Conservation (phyloP, 2,113 vertebrate species). For the Channa argus region DNA sequence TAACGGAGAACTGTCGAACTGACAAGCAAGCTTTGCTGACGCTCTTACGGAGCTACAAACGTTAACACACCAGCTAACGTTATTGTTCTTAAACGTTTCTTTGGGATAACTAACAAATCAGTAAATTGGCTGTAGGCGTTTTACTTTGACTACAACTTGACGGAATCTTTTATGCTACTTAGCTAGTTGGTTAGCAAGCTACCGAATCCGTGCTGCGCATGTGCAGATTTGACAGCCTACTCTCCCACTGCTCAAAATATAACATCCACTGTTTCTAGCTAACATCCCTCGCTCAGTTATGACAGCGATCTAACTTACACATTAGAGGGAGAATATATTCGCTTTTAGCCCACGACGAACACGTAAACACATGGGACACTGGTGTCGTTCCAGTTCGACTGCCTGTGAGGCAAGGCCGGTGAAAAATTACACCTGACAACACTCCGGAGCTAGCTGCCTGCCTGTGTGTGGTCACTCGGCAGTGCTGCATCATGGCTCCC, state of each 20-base stretch:
- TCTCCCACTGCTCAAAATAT: conserved; percentile 28
- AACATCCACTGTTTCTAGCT: conserved; percentile 46
- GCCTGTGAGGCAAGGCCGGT: conserved; percentile 51
- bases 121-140: too few species aligned
- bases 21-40: background rate
- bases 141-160: conserved; percentile 31
- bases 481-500: conserved; percentile 68
- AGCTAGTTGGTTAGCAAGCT: conserved; percentile 54
- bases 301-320: background rate
- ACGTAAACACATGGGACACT: background rate
- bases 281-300: background rate
- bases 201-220: conserved; percentile 48
- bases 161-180: conserved; percentile 30
- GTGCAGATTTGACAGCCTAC: conserved; percentile 60
- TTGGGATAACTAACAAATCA: fast-evolving
- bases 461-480: conserved; percentile 57
- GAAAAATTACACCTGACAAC: conserved; percentile 69
- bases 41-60: background rate
- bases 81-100: fast-evolving
- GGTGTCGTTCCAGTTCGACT: background rate
- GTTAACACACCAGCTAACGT: background rate
- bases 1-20: background rate
- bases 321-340: fast-evolving
- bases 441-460: conserved; percentile 59
- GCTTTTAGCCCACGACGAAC: background rate